Percentiles rank a stretch among this genome's conserved stretches.
These are phyloP conservation scores for Cheilosia soror DNA, from an alignment of 2,888 invertebrate genomes.

Conservation along the genomic window DNA sequence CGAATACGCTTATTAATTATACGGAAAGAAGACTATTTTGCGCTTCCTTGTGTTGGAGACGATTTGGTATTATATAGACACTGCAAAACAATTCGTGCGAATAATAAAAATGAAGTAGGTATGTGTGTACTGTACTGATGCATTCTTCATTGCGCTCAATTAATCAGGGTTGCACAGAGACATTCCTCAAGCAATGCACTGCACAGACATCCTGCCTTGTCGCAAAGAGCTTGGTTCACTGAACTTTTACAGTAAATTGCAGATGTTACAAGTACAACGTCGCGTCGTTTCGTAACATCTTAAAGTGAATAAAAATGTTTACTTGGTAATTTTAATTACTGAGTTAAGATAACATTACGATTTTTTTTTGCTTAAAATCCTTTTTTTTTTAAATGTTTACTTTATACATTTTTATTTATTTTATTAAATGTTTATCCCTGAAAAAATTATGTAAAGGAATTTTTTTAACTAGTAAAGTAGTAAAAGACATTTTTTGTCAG, in stretches of 20 bases:
- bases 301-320: background rate
- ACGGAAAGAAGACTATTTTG: background rate
- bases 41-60: background rate
- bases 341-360: background rate
- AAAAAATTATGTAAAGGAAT: too few species aligned
- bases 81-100: slow-evolving; percentile 48
- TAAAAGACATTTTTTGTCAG: too few species aligned
- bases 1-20: background rate
- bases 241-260: slow-evolving; percentile 33
- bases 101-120: slow-evolving; percentile 47
- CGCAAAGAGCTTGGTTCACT: slow-evolving; percentile 44
- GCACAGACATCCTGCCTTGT: slow-evolving; percentile 54
- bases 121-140: slow-evolving; percentile 16
- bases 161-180: slow-evolving; percentile 54
- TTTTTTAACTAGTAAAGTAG: too few species aligned
- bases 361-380: too few species aligned
- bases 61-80: background rate
- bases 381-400: too few species aligned
- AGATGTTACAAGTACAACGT: slow-evolving; percentile 14
- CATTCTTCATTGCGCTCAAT: slow-evolving; percentile 64
- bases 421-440: too few species aligned
- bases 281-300: background rate
- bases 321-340: slow-evolving; percentile 8
- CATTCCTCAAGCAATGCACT: slow-evolving; percentile 44
- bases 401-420: too few species aligned